Evolutionary conservation across 2,888 invertebrate species (phyloP).

Genomic region (Sinhomidia bicolor): DNA sequence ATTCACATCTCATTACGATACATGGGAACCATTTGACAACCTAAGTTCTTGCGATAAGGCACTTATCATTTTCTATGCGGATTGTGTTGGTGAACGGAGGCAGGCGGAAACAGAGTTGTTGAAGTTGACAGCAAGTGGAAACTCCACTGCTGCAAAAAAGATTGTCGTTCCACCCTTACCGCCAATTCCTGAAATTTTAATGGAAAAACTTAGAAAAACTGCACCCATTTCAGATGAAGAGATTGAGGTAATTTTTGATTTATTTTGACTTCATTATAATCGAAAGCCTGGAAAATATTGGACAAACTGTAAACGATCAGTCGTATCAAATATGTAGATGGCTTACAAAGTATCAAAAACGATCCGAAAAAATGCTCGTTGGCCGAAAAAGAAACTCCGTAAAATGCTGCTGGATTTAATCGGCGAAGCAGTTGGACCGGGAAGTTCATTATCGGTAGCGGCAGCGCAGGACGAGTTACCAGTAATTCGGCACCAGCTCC

Average conservation of each 20-base stretch:
- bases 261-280: background rate
- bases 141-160: background rate
- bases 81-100: constrained; percentile 49
- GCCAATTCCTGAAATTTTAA: constrained; percentile 43
- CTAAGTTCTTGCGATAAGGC: constrained; percentile 86
- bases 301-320: background rate
- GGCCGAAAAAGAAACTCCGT: constrained; percentile 33
- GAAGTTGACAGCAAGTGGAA: constrained; percentile 41
- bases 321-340: constrained; percentile 9
- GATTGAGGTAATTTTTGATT: constrained; percentile 40
- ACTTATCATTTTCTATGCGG: constrained; percentile 82
- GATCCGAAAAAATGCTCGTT: constrained; percentile 15
- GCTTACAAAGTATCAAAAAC: constrained; percentile 49
- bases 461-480: constrained; percentile 16
- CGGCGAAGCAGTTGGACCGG: constrained; percentile 10
- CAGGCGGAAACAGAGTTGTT: background rate
- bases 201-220: constrained; percentile 32
- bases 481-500: constrained; percentile 47
- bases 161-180: background rate
- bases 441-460: background rate
- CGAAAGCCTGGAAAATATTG: background rate
- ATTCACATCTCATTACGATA: constrained; percentile 87
- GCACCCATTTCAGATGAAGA: constrained; percentile 54
- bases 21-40: constrained; percentile 89
- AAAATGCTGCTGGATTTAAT: constrained; percentile 43